Evolutionary conservation across 2,888 invertebrate genomes (phyloP), one percentile per base, ranked within the genome.

Genomic region (Perithous albicinctus): DNA sequence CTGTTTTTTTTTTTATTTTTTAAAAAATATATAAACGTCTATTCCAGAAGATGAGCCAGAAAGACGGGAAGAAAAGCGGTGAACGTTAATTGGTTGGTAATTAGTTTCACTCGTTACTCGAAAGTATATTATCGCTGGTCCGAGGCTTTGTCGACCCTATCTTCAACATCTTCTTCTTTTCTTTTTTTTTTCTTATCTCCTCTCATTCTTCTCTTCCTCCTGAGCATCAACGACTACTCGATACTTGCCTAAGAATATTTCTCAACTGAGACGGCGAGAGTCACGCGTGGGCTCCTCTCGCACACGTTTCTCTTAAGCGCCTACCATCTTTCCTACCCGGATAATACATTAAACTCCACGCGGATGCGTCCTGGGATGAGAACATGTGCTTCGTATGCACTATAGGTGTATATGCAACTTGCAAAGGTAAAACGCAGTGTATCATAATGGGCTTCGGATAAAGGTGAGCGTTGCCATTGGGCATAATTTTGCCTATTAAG

Each of bases 241-340:
- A 29, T 61, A 64, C 41, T 74, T 73, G 56, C 72, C 46, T 43
- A 69, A 59, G 23, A 76, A 72, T 75, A 70, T 76, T 72, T 61
- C 75, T 64, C 79, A 74, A 79, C 66, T 67, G 29, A 67, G 67
- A 61, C 61, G 46, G 74, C 74, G 75, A 78, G 81, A 82, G 80
- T 80, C 80, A 84, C 72, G 84, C 83, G 85, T 86, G 75, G 82
- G 85, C 85, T 75, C 84, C 51, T 76, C 72, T 64, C 75, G 32
- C 48, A 67, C 56, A 67, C 56, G 46, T 59, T 61, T 73, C 48
- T 67, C 15, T n/a, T 41, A 26, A 35, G 56, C 35, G 56, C 46
- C 26, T 18, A 8, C 10, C 56, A n/a, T 26, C 26, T 26, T 26
- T 29, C 48, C 35, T 41, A 35, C 43, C 7, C 66, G 56, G 56